Percentiles rank a stretch among this genome's conserved stretches.
These are phyloP conservation scores for Diadromus collaris DNA, from an alignment of 2,888 invertebrate genomes.

Conservation along the genomic window DNA sequence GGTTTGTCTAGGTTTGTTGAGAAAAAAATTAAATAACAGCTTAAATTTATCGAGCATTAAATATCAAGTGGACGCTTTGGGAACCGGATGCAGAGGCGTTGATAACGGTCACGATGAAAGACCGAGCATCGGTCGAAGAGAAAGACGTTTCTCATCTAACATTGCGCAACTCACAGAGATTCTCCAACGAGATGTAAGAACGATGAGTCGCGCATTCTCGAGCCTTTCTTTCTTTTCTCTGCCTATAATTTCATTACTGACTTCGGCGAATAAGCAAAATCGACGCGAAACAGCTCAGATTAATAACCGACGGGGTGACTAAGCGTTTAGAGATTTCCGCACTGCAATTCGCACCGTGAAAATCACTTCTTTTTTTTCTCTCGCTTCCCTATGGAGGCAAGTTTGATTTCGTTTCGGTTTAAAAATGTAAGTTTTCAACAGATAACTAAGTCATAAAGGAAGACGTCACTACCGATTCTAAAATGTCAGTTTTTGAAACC, in stretches of 20 bases:
- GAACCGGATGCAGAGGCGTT: slow-evolving; percentile 27
- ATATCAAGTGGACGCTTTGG: neutral
- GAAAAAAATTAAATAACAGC: neutral
- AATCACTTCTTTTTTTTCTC: neutral
- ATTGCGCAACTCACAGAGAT: slow-evolving; percentile 35
- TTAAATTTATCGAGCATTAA: neutral
- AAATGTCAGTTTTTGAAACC: no score
- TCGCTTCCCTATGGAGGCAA: neutral
- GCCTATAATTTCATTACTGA: neutral
- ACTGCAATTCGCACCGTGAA: neutral
- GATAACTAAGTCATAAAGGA: neutral
- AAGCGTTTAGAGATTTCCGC: slow-evolving; percentile 31
- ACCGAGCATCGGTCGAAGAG: neutral
- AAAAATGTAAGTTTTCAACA: no score
- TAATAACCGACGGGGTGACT: slow-evolving; percentile 26
- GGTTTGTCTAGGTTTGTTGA: neutral
- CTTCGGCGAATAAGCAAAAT: slow-evolving; percentile 15
- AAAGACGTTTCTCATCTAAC: neutral
- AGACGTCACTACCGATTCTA: neutral
- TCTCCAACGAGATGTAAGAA: slow-evolving; percentile 18
- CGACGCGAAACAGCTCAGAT: neutral
- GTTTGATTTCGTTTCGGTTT: no score
- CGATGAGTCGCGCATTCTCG: slow-evolving; percentile 37
- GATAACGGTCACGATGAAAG: neutral
- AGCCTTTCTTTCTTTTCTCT: slow-evolving; percentile 15